Evolutionary conservation across 2,113 vertebrate genomes (phyloP), one percentile per base, ranked within the genome.

Genomic region (Pelvicachromis taeniatus): DNA sequence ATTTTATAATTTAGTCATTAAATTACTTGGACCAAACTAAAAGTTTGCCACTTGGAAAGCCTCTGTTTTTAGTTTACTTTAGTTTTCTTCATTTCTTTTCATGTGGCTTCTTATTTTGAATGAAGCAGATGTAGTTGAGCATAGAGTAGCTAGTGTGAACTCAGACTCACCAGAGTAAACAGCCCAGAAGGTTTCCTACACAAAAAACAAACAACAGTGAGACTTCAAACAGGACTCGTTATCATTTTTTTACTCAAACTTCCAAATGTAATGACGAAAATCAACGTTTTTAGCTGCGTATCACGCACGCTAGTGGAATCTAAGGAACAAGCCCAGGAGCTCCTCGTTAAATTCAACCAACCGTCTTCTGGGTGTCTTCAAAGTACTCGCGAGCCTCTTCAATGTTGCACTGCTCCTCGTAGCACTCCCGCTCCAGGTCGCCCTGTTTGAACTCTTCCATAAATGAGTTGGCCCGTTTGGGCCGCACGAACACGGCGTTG

Each of bases 361-460:
- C 89, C 0, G 97, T 96, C 75, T 84, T 59, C 1, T 48, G 82
- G 1, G 73, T 78, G 2, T 98, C 45, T 89, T 99, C 98, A 65
- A 98, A 99, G 31, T 89, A 95, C 90, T 99, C 98, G 54, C 97
- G 95, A 3, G 97, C 97, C 87, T 99, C 98, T 85, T 99, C 98
- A 1, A 92, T 95, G 2, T 21, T 90, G 50, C 98, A 99, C 13
- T 12, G 68, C 90, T 99, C 98, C 89, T 99, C 98, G 0, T 92
- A 79, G 35, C 98, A 99, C 87, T 99, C 98, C 19, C 94, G 94
- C 94, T 99, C 97, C 93, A 99, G 94, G 92, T 97, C 95, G 3
- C 97, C 98, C 90, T 96, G 83, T 3, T 96, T 87, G 13, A 99
- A 6, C 90, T 99, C 98, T 85, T 99, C 98, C 77, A 98, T 1